These are phyloP conservation scores for Tinamus major DNA, from an alignment of 2,797 vertebrate species.

Conservation along the genomic window DNA sequence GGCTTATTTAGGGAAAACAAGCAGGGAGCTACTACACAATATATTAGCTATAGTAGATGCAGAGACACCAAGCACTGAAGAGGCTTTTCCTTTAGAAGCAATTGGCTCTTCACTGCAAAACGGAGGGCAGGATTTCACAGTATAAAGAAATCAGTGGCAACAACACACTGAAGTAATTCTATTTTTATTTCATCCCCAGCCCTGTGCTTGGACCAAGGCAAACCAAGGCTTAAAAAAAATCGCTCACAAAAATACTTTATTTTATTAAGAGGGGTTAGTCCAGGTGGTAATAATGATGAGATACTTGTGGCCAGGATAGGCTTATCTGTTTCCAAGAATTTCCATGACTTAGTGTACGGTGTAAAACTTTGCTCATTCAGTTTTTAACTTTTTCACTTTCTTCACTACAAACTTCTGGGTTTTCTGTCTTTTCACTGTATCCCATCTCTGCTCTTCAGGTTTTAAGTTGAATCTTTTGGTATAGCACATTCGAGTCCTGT, in stretches of 20 bases:
- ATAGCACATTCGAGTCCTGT: neutral
- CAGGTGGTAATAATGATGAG: neutral
- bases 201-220: neutral
- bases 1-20: neutral
- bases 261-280: neutral
- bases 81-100: neutral
- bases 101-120: conserved; percentile 6
- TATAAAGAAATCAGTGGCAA: neutral
- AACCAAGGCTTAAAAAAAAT: neutral
- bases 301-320: neutral
- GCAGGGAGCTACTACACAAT: neutral
- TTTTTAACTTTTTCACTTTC: neutral
- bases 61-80: neutral
- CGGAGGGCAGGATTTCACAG: neutral
- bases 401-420: neutral
- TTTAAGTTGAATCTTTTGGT: neutral
- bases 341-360: neutral
- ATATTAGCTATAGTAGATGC: neutral
- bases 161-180: neutral
- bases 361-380: neutral
- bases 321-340: neutral
- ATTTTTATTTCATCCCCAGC: neutral
- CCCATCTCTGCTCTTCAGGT: neutral
- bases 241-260: neutral
- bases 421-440: neutral